Percentiles rank a stretch among this genome's conserved stretches.
These are phyloP conservation scores for Corbicula japonica DNA, from an alignment of 2,888 invertebrate species.

Conservation along the genomic window DNA sequence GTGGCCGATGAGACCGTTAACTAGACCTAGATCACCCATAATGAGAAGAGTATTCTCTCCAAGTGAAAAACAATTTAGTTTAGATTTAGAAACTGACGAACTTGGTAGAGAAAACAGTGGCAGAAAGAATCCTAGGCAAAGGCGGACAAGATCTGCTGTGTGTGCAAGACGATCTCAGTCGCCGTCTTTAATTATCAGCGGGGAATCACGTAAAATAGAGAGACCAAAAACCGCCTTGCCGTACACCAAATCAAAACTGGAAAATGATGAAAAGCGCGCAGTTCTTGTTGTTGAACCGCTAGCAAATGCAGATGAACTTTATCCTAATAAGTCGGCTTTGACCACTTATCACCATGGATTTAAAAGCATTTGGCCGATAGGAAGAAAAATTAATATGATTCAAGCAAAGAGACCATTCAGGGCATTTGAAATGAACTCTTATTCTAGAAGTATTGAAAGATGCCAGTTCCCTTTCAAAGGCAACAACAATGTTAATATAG, in stretches of 20 bases:
- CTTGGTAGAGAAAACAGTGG: not conserved
- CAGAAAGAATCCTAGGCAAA: not conserved
- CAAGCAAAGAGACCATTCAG: conserved; percentile 59
- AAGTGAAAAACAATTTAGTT: conserved; percentile 13
- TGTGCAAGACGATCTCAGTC: conserved; percentile 8
- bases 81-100: conserved; percentile 32
- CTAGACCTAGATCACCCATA: conserved; percentile 51
- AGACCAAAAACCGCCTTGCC: conserved; percentile 32
- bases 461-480: conserved; percentile 50
- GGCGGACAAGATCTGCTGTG: conserved; percentile 36
- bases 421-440: conserved; percentile 65
- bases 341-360: conserved; percentile 69
- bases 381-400: conserved; percentile 66
- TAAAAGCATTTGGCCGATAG: conserved; percentile 74
- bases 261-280: conserved; percentile 38
- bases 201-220: not conserved
- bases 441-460: conserved; percentile 59
- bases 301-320: conserved; percentile 50
- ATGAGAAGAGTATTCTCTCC: conserved; percentile 10
- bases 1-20: conserved; percentile 52
- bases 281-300: conserved; percentile 51
- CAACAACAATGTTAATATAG: conserved; percentile 9
- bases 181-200: not conserved
- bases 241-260: conserved; percentile 38
- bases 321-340: conserved; percentile 57